Evolutionary conservation across 2,113 vertebrate genomes (phyloP), one percentile per base, ranked within the genome.

Genomic region (Nycticebus coucang): DNA sequence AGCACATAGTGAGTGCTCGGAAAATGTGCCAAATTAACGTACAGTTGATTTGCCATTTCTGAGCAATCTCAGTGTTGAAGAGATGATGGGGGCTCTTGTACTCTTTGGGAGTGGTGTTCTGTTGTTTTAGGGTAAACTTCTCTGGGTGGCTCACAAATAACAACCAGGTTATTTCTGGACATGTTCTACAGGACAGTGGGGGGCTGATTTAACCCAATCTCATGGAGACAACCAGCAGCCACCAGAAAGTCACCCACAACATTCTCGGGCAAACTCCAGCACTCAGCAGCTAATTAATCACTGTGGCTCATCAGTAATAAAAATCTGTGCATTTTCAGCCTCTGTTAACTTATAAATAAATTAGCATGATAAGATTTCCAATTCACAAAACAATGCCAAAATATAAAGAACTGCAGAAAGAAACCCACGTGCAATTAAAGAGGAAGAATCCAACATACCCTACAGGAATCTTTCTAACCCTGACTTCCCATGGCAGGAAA

Each of bases 301-400:
- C 14, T 37, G 7, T 12, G 45, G 45, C 92, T 91, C 15, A 19
- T 91, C 81, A 88, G 81, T 83, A 69, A n/a, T 19, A 68, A 66
- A 68, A 88, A 77, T 81, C 86, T 80, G 62, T 68, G 94, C 83
- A 21, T 89, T 94, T 88, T 62, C 53, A 2, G 77, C 77, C 77
- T 79, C 77, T 28, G 55, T 92, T 55, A 90, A 80, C 68, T 91
- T 82, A 89, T 84, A 96, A 98, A 96, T 96, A 97, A 96, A 77
- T 95, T 91, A 94, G 82, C 93, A 87, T 80, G 94, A 97, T 82
- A 74, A 89, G 93, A 87, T 81, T 97, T 97, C 95, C 79, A 83
- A 80, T 94, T 79, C 94, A 57, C 88, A 64, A 95, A 94, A 97
- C 88, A 96, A 95, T 89, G 89, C 94, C 82, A 41, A 74, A 50